phyloP scores from a whole-genome alignment of 2,797 vertebrate genomes.

The Lerista edwardsae region DNA sequence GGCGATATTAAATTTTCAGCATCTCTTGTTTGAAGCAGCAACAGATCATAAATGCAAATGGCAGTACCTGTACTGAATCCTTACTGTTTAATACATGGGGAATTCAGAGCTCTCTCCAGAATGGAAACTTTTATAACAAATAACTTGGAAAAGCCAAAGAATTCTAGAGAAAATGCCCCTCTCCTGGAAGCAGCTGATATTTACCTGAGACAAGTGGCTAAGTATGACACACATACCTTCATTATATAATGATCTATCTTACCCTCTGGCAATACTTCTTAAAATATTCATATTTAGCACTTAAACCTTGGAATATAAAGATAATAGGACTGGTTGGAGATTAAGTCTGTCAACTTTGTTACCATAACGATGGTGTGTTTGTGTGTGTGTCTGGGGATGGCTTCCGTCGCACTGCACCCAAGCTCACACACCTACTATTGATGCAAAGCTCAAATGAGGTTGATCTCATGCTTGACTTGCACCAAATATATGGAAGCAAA shows the following conservation, averaged over 20 bases:
- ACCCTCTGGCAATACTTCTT: neutral
- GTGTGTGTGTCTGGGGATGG: neutral
- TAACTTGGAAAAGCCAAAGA: neutral
- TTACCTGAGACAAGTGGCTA: neutral
- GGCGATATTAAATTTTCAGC: no score
- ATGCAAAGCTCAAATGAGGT: neutral
- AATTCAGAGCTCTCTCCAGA: neutral
- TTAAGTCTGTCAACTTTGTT: neutral
- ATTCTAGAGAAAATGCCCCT: neutral
- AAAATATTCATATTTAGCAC: neutral
- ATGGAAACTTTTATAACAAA: neutral
- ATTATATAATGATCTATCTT: neutral
- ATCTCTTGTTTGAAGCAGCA: neutral
- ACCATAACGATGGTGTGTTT: neutral
- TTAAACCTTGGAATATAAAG: neutral
- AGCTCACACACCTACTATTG: neutral
- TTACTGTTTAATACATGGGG: no score
- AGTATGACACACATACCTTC: neutral
- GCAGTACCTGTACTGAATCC: neutral
- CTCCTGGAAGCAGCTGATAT: neutral
- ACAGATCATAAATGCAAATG: neutral
- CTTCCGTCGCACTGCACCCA: neutral
- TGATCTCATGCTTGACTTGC: neutral
- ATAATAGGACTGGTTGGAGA: neutral
- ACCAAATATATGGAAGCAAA: neutral